A percentile compares a stretch with the other conserved stretches of the same genome.
Conservation (phyloP, 2,113 vertebrate species). For the Balaeniceps rex region DNA sequence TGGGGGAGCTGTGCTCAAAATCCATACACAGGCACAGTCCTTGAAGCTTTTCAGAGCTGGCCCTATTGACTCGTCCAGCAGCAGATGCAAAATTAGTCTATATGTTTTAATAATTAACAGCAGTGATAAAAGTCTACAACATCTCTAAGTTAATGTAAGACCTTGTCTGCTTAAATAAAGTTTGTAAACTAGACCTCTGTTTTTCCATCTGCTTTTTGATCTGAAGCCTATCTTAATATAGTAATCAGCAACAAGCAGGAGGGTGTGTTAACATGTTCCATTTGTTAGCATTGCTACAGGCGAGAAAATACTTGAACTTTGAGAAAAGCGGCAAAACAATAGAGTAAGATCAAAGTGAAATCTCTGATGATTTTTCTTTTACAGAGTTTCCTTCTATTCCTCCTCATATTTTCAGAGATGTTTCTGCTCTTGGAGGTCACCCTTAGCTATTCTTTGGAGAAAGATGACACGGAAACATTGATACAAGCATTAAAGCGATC, state of each 20-base stretch:
- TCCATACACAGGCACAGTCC: background rate
- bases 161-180: background rate
- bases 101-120: background rate
- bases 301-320: conserved; percentile 41
- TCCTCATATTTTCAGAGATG: background rate
- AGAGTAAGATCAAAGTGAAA: conserved; percentile 39
- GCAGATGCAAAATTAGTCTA: background rate
- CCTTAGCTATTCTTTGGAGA: background rate
- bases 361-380: background rate
- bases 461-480: background rate
- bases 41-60: background rate
- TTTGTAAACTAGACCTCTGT: background rate
- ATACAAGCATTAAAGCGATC: background rate
- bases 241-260: conserved; percentile 26
- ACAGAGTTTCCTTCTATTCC: background rate
- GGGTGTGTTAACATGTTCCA: background rate
- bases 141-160: background rate
- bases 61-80: background rate
- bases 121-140: background rate
- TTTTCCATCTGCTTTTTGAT: conserved; percentile 39
- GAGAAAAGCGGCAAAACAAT: conserved; percentile 39
- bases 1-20: background rate
- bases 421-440: background rate
- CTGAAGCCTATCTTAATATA: background rate
- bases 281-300: conserved; percentile 14